These are phyloP conservation scores for Nicator chloris DNA, from an alignment of 2,113 vertebrate genomes.

Conservation along the genomic window DNA sequence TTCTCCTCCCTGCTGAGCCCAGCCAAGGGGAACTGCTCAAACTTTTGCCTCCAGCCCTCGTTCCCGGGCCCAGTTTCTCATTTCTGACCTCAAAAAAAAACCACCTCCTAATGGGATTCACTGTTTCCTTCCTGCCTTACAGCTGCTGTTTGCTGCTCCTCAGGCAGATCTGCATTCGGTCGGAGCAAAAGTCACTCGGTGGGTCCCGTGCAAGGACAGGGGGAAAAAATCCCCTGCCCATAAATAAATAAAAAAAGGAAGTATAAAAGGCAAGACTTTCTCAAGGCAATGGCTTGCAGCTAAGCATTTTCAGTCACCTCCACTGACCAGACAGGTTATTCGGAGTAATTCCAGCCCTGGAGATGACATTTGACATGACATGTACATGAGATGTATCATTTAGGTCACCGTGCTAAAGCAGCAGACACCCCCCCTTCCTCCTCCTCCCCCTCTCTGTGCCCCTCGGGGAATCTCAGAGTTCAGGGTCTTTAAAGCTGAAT, in stretches of 20 bases:
- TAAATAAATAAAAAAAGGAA: slow-evolving; percentile 20
- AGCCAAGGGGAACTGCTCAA: not conserved
- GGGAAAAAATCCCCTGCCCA: not conserved
- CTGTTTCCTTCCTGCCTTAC: not conserved
- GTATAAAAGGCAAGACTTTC: not conserved
- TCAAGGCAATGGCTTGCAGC: slow-evolving; percentile 21
- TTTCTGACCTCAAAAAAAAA: not conserved
- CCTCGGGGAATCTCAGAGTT: slow-evolving; percentile 47
- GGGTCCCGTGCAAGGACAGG: not conserved
- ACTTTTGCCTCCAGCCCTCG: not conserved
- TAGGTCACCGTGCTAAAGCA: slow-evolving; percentile 43
- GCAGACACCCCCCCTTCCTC: not conserved
- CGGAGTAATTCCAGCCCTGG: slow-evolving; percentile 22
- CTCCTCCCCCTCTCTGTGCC: not conserved
- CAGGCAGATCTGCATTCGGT: not conserved
- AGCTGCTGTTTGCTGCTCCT: not conserved
- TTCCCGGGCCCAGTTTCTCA: not conserved
- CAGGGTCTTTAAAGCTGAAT: slow-evolving; percentile 57
- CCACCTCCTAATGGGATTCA: not conserved
- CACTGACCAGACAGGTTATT: slow-evolving; percentile 50
- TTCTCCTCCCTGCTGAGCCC: not conserved
- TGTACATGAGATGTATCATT: slow-evolving; percentile 55
- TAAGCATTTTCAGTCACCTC: slow-evolving; percentile 27
- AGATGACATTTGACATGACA: slow-evolving; percentile 62
- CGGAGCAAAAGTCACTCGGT: not conserved